A percentile compares a stretch with the other conserved stretches of the same genome.
phyloP scores from a whole-genome alignment of 30 jellyfish, hydroid and myxozoan genomes.

The Pelagia noctiluca region DNA sequence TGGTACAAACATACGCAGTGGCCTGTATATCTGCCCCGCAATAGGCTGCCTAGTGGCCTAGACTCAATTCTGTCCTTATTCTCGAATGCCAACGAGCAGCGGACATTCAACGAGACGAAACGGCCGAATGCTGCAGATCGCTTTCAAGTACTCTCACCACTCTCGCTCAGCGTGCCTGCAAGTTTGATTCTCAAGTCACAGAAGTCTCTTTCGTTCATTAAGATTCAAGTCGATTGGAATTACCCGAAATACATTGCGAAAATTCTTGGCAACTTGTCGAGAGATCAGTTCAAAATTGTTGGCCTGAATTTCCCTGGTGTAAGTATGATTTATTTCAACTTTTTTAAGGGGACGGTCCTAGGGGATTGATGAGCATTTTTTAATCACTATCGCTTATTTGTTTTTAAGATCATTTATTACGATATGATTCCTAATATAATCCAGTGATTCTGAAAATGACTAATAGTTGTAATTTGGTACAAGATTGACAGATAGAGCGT shows the following conservation, averaged over 20 bases:
- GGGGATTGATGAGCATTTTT: no score
- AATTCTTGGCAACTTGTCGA: constrained; percentile 29
- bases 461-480: no score
- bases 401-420: no score
- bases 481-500: no score
- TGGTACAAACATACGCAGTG: constrained; percentile 56
- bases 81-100: constrained; percentile 33
- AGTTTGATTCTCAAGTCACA: constrained; percentile 34
- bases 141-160: constrained; percentile 39
- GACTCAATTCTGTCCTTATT: constrained; percentile 27
- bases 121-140: neutral
- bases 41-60: constrained; percentile 11
- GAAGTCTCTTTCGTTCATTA: constrained; percentile 28
- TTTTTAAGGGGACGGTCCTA: no score
- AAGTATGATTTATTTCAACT: constrained; percentile 10
- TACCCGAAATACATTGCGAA: constrained; percentile 53
- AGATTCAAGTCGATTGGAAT: constrained; percentile 34
- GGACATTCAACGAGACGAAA: constrained; percentile 11
- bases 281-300: constrained; percentile 62
- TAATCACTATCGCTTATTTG: no score
- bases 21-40: constrained; percentile 58
- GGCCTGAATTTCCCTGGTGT: constrained; percentile 77
- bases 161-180: constrained; percentile 53
- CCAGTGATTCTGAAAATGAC: no score
- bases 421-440: no score